These are phyloP conservation scores for Stichopus horrens DNA, from an alignment of 53 echinoderm and acorn worm genomes.

Conservation along the genomic window DNA sequence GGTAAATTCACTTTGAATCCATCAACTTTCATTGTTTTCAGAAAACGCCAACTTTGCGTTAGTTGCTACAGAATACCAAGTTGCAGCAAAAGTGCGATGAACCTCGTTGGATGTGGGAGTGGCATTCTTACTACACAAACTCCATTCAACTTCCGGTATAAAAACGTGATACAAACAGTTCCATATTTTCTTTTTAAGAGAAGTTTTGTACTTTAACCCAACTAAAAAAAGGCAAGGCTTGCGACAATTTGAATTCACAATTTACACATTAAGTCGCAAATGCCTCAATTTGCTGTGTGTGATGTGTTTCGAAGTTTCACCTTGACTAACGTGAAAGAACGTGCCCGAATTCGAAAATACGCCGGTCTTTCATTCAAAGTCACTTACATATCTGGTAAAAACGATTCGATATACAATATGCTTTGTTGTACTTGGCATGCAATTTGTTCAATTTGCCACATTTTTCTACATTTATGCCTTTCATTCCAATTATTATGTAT, in stretches of 20 bases:
- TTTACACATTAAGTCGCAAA: too few relatives aligned
- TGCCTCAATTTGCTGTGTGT: too few relatives aligned
- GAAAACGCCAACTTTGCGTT: too few relatives aligned
- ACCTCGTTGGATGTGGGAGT: slow-evolving; percentile 33
- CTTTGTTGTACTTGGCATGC: not conserved
- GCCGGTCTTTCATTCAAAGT: not conserved
- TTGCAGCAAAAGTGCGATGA: slow-evolving; percentile 20
- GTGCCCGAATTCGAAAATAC: not conserved
- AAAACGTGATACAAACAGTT: not conserved
- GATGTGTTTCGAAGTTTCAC: not conserved
- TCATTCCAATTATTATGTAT: too few relatives aligned
- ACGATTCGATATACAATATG: not conserved
- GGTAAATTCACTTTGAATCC: too few relatives aligned
- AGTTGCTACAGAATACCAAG: too few relatives aligned
- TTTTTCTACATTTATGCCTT: too few relatives aligned
- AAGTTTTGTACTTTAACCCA: not conserved
- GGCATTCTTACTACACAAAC: not conserved
- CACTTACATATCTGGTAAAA: not conserved
- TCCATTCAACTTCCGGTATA: slow-evolving; percentile 19
- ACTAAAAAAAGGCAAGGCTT: not conserved
- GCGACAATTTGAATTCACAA: too few relatives aligned
- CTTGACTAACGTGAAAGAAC: not conserved
- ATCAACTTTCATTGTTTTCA: too few relatives aligned
- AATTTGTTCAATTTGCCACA: too few relatives aligned
- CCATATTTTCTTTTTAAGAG: not conserved